Base-by-base conservation (phyloP, 2,113 vertebrate species). In the Sigmodon hispidus region DNA sequence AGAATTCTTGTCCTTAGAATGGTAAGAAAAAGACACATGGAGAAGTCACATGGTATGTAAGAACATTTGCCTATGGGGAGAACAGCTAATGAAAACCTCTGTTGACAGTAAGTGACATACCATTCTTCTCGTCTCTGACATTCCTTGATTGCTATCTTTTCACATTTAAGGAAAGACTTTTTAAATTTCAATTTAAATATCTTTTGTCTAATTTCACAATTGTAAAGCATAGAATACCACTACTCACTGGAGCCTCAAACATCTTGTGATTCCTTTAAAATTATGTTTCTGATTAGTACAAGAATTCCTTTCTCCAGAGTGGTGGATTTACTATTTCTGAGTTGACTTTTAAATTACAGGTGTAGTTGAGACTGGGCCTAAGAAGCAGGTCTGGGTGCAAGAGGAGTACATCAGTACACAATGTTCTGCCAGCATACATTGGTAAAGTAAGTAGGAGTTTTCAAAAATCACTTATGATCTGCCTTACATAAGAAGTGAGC, bases 221-320 rank as follows among this genome's bases (percentile, higher is more conserved):
- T 45, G 7, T 11, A 72, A 80, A 84, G 26, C 63, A 6, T 55
- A 76, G 7, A 22, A 77, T 83, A 40, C 70, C 86, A 19, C 59
- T 70, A 19, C 4, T 57, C 26, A 40, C 24, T 87, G n/a, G 12
- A 76, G 0, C 9, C 34, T n/a, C 40, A 22, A 70, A 40, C 12
- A 87, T 59, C 59, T 87, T 90, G 72, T 50, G 15, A 90, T 81
- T 95, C 77, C 45, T 81, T 92, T 87, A 40, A 81, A 90, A 70
- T 55, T 90, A 5, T 76, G 15, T 63, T 75, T 96, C n/a, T 24
- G 55, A 50, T 72, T 16, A 84, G 10, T 87, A n/a, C 3, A 90
- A 90, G 57, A 80, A 21, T 0, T 52, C 81, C 83, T 67, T 81
- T 55, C 12, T 7, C 21, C 17, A 61, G 34, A 87, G 34, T 45